These are phyloP conservation scores for Patella pellucida DNA, from an alignment of 2,888 invertebrate genomes.

Conservation along the genomic window DNA sequence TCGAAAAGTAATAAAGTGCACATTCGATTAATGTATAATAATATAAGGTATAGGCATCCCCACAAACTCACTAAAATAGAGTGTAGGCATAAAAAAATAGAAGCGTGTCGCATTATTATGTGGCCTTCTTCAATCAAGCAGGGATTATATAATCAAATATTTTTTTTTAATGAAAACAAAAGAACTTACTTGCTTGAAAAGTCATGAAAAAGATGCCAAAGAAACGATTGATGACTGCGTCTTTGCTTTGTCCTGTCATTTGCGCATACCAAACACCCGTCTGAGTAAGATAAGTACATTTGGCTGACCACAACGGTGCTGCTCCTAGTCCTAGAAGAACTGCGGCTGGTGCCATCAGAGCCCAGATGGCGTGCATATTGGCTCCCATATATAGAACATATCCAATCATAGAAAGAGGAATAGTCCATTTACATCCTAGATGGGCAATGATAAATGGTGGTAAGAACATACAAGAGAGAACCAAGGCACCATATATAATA, in stretches of 20 bases:
- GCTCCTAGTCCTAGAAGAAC: conserved; percentile 94
- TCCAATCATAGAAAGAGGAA: conserved; percentile 91
- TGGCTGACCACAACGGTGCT: conserved; percentile 99
- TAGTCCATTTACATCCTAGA: conserved; percentile 95
- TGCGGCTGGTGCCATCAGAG: conserved; percentile 83
- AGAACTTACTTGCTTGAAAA: conserved; percentile 91
- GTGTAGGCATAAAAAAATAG: no score
- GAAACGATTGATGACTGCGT: conserved; percentile 94
- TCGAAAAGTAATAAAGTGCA: no score
- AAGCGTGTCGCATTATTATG: no score
- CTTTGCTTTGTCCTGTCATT: conserved; percentile 81
- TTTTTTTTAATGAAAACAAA: not conserved
- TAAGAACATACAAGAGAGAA: conserved; percentile 91
- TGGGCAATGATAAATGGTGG: conserved; percentile 52
- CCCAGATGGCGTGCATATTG: conserved; percentile 90
- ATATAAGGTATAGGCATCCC: no score
- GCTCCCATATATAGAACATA: conserved; percentile 95
- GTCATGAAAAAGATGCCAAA: conserved; percentile 99
- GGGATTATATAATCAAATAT: not conserved
- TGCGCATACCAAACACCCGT: conserved; percentile 90
- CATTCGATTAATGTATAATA: no score
- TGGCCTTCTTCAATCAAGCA: no score
- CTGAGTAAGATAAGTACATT: conserved; percentile 92
- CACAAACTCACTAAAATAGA: no score
- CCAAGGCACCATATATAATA: conserved; percentile 91